Base-by-base conservation (phyloP, 1,140 invertebrate genomes). In the Saxidomus purpurata region DNA sequence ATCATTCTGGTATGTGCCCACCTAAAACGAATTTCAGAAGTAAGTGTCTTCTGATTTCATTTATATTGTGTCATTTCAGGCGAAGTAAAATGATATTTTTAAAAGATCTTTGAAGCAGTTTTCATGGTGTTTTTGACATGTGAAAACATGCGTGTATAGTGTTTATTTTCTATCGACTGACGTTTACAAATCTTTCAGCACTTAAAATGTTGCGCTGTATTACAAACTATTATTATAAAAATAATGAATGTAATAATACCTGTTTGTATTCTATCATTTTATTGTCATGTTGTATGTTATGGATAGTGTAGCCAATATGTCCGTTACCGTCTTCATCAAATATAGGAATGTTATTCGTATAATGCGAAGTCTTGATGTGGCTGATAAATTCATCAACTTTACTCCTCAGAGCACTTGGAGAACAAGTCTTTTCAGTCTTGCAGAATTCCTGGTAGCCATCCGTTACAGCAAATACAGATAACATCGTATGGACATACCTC, bases 251-350 rank as follows among this genome's bases (percentile, higher is more conserved):
- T 43, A 8, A 15, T 43, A 43, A 4, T 71, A 71, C 67, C 67
- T 6, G 28, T 38, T 71, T n/a, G 28, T 71, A 71, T 15, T 71
- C 61, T 19, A n/a, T n/a, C 55, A 19, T 13, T 67, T 69, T 19
- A 47, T 36, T 52, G 67, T 25, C 34, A 28, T 43, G 6, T 43
- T 43, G 92, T 4, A 94, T 91, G 67, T 94, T 94, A 55, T 92
- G 82, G 2, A 94, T 83, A 0, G 86, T 90, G 63, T 92, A 93
- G 1, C 92, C 92, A 25, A 91, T 87, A 40, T 91, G 91, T 15
- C 93, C 93, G 82, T 94, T 94, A 0, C 91, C 91, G n/a, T 91
- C 88, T 28, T 88, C 87, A 43, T 92, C 90, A 82, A 93, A 94
- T 11, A 91, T 86, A 25, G 47, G 74, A 36, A 81, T 79, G 3